Evolutionary conservation across 1,140 invertebrate genomes (phyloP).

Genomic region (Nebria ingens): DNA sequence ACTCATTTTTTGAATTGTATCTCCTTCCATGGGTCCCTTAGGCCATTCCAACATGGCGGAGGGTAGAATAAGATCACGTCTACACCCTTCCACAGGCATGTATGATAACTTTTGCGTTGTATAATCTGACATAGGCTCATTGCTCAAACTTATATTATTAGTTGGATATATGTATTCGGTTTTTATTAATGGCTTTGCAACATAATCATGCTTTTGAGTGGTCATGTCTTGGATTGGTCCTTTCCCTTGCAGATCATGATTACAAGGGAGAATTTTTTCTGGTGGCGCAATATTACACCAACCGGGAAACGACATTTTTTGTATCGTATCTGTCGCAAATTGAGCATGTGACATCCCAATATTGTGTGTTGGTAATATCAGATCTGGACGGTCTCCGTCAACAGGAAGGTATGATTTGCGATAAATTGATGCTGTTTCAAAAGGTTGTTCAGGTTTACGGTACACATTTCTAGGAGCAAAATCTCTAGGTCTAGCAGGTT

Average conservation of each 20-base stretch:
- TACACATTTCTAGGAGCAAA: conserved; percentile 40
- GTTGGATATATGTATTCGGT: conserved; percentile 32
- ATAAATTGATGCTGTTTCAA: conserved; percentile 47
- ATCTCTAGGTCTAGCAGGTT: conserved; percentile 44
- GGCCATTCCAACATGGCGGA: conserved; percentile 39
- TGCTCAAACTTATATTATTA: conserved; percentile 34
- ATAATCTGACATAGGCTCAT: conserved; percentile 28
- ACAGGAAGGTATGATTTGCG: conserved; percentile 43
- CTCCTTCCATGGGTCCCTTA: conserved; percentile 38
- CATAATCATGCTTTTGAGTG: conserved; percentile 60
- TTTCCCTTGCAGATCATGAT: conserved; percentile 35
- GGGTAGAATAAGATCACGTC: conserved; percentile 42
- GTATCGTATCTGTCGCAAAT: conserved; percentile 39
- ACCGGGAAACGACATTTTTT: conserved; percentile 45
- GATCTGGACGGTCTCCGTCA: conserved; percentile 24
- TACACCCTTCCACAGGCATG: conserved; percentile 15
- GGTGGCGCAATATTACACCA: conserved; percentile 36
- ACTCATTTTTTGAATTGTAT: conserved; percentile 32
- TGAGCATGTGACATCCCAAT: conserved; percentile 32
- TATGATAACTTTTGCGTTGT: conserved; percentile 32
- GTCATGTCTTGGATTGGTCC: conserved; percentile 61
- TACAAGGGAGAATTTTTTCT: conserved; percentile 30
- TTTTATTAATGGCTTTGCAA: conserved; percentile 46
- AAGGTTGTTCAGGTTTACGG: conserved; percentile 36
- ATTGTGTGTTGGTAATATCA: conserved; percentile 34